Conservation (phyloP, 30 jellyfish, hydroid and myxozoan genomes). For the Cassiopea andromeda region DNA sequence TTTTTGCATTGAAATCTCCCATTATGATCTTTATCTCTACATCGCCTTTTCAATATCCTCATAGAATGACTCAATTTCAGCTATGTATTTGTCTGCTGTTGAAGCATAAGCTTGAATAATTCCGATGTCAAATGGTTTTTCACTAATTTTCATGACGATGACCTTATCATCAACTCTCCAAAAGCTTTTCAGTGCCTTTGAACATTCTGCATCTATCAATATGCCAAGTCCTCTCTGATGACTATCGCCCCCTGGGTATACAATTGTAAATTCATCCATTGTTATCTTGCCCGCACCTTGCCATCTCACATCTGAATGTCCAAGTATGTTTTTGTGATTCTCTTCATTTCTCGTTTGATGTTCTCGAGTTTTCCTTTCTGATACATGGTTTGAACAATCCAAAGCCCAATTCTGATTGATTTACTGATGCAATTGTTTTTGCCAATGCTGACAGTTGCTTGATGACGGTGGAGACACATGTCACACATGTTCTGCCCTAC, state of each 20-base stretch:
- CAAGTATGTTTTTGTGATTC: conserved; percentile 9
- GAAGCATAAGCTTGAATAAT: conserved; percentile 48
- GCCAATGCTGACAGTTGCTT: neutral
- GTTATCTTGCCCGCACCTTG: conserved; percentile 7
- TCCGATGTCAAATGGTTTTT: conserved; percentile 41
- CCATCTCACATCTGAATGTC: conserved; percentile 5
- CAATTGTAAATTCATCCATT: neutral
- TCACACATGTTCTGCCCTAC: conserved; percentile 8
- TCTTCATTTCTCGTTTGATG: conserved; percentile 23
- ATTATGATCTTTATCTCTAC: neutral
- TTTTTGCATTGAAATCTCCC: conserved; percentile 15
- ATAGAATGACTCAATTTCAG: conserved; percentile 15
- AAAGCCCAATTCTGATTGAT: conserved; percentile 15
- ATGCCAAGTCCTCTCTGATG: conserved; percentile 16
- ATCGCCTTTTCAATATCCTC: conserved; percentile 43
- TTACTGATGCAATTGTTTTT: neutral
- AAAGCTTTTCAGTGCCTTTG: conserved; percentile 3
- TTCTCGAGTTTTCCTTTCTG: conserved; percentile 43
- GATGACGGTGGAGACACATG: conserved; percentile 13
- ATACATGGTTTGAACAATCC: conserved; percentile 27
- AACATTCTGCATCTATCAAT: neutral
- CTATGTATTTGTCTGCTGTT: conserved; percentile 14
- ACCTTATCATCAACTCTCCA: conserved; percentile 23
- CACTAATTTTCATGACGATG: conserved; percentile 14
- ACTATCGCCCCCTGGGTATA: conserved; percentile 1